phyloP scores from a whole-genome alignment of 2,888 invertebrate species.

The Trypoxylon attenuatum region DNA sequence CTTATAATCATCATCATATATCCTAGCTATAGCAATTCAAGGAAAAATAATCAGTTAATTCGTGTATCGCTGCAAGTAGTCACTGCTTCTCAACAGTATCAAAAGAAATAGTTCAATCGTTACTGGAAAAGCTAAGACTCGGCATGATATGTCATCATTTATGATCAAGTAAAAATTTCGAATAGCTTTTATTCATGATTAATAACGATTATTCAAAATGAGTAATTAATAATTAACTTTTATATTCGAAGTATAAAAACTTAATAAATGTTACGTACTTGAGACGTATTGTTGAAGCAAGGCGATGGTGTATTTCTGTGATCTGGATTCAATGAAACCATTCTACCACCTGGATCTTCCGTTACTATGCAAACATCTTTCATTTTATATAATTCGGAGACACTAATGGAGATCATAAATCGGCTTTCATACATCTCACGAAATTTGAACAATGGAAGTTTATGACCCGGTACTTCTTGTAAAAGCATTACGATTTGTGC shows the following conservation, averaged over 20 bases:
- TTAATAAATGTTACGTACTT: slow-evolving; percentile 52
- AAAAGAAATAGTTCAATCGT: slow-evolving; percentile 66
- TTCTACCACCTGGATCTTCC: slow-evolving; percentile 82
- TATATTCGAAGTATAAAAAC: not conserved
- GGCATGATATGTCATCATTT: slow-evolving; percentile 66
- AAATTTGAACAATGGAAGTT: slow-evolving; percentile 87
- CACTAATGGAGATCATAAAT: slow-evolving; percentile 84
- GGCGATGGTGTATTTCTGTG: slow-evolving; percentile 78
- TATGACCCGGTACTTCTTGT: slow-evolving; percentile 84
- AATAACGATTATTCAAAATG: too few species aligned
- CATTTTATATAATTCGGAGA: slow-evolving; percentile 84
- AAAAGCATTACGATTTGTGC: slow-evolving; percentile 84
- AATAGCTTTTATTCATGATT: too few species aligned
- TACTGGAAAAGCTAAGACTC: slow-evolving; percentile 65
- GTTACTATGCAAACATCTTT: slow-evolving; percentile 86
- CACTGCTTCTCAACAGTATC: slow-evolving; percentile 56
- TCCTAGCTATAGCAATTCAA: too few species aligned
- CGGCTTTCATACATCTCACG: slow-evolving; percentile 89
- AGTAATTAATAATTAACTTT: not conserved
- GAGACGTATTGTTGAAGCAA: slow-evolving; percentile 65
- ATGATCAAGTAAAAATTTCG: too few species aligned
- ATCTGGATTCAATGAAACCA: slow-evolving; percentile 82
- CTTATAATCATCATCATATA: too few species aligned
- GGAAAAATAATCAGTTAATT: too few species aligned
- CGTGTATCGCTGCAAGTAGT: slow-evolving; percentile 56